Evolutionary conservation across 2,888 invertebrate species (phyloP).

Genomic region (Onthophagus sagittarius): DNA sequence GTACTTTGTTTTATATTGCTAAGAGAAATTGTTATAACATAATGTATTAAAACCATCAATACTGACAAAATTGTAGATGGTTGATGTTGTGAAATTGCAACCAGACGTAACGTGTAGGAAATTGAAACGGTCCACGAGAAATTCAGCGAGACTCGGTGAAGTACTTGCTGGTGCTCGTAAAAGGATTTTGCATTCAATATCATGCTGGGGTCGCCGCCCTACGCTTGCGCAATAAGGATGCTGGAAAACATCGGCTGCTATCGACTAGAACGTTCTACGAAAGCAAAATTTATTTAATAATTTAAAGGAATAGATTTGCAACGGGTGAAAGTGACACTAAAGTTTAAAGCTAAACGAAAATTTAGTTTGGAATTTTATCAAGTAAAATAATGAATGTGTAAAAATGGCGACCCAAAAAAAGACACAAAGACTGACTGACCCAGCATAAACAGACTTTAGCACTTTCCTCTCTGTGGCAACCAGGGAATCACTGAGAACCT

Average conservation of each 20-base stretch:
- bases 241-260: not conserved
- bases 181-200: constrained; percentile 29
- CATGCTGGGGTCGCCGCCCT: constrained; percentile 10
- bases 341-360: not conserved
- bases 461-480: constrained; percentile 19
- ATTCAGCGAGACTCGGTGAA: constrained; percentile 15
- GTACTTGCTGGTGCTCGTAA: constrained; percentile 1
- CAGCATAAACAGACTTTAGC: constrained; percentile 22
- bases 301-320: not conserved
- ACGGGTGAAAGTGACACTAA: not conserved
- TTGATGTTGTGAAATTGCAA: not conserved
- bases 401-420: not conserved
- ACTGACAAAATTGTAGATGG: not conserved
- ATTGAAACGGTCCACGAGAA: constrained; percentile 24
- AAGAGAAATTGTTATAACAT: not conserved
- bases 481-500: constrained; percentile 22
- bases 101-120: not conserved
- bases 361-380: too few species aligned
- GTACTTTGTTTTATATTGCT: too few species aligned
- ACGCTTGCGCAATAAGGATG: constrained; percentile 24
- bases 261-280: not conserved
- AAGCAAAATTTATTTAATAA: not conserved
- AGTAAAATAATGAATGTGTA: not conserved
- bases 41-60: not conserved
- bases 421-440: not conserved